A percentile compares a stretch with the other conserved stretches of the same genome.
These are phyloP conservation scores for Felis chaus DNA, from an alignment of 2,113 vertebrate genomes.

Conservation along the genomic window DNA sequence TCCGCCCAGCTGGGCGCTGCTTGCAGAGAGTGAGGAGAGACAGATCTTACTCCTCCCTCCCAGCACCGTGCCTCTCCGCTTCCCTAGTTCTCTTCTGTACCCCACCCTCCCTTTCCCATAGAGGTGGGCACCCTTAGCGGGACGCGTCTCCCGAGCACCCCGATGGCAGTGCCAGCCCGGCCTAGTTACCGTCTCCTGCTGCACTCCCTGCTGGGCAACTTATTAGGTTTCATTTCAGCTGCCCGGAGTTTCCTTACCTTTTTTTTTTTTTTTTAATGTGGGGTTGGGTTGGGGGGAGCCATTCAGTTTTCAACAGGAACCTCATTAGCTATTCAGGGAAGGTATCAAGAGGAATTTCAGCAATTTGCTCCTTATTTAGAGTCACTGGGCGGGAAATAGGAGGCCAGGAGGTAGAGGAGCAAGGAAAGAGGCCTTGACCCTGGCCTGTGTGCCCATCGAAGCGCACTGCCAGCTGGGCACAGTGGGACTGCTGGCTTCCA, in stretches of 20 bases:
- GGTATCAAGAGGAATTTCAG: conserved; percentile 65
- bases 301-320: conserved; percentile 43
- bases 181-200: conserved; percentile 42
- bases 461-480: background rate
- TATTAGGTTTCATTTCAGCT: conserved; percentile 70
- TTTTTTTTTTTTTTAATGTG: background rate
- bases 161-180: background rate
- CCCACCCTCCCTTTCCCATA: background rate
- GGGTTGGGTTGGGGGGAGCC: background rate
- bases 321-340: conserved; percentile 52
- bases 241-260: conserved; percentile 57
- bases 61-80: background rate
- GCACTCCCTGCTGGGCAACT: conserved; percentile 56
- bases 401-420: conserved; percentile 51
- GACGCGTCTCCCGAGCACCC: conserved; percentile 11
- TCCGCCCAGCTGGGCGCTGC: background rate
- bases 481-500: background rate
- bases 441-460: background rate
- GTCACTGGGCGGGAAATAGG: conserved; percentile 61
- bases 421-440: background rate
- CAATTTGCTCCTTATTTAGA: conserved; percentile 53
- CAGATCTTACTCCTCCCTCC: background rate
- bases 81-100: background rate
- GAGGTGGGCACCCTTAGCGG: background rate
- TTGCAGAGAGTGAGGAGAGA: background rate